Percentiles rank a stretch among this genome's conserved stretches.
phyloP scores from a whole-genome alignment of 1,140 invertebrate species.

The Atta cephalotes region DNA sequence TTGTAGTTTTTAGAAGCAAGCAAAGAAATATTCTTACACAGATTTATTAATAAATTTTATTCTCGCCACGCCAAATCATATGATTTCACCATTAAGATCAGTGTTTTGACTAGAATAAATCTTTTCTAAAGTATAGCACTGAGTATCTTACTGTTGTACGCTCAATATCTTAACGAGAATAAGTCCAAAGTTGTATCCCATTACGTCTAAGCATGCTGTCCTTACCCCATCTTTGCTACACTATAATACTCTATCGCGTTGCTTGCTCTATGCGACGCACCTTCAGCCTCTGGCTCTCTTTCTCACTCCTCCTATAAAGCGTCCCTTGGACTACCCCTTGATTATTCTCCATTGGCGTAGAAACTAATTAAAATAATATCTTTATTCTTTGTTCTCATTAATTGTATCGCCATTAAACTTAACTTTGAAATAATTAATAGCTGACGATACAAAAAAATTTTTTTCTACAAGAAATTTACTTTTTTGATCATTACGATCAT shows the following conservation, averaged over 20 bases:
- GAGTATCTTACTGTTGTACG: constrained; percentile 74
- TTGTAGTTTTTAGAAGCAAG: background rate
- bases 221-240: constrained; percentile 78
- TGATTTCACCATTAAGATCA: background rate
- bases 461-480: background rate
- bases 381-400: constrained; percentile 20
- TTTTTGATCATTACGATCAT: background rate
- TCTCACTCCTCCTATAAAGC: constrained; percentile 71
- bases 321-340: constrained; percentile 78
- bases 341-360: constrained; percentile 80
- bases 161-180: constrained; percentile 82
- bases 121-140: constrained; percentile 14
- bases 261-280: constrained; percentile 71
- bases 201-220: constrained; percentile 82
- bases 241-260: constrained; percentile 77
- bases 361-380: constrained; percentile 74
- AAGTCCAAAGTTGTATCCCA: constrained; percentile 82
- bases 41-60: constrained; percentile 12
- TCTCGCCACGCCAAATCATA: background rate
- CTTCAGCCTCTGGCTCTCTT: constrained; percentile 69
- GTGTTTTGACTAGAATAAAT: constrained; percentile 30
- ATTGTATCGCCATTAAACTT: background rate
- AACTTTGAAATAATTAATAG: constrained; percentile 30
- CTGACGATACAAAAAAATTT: background rate
- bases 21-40: background rate